phyloP scores from a whole-genome alignment of 2,797 vertebrate species.

The Tinamus major region DNA sequence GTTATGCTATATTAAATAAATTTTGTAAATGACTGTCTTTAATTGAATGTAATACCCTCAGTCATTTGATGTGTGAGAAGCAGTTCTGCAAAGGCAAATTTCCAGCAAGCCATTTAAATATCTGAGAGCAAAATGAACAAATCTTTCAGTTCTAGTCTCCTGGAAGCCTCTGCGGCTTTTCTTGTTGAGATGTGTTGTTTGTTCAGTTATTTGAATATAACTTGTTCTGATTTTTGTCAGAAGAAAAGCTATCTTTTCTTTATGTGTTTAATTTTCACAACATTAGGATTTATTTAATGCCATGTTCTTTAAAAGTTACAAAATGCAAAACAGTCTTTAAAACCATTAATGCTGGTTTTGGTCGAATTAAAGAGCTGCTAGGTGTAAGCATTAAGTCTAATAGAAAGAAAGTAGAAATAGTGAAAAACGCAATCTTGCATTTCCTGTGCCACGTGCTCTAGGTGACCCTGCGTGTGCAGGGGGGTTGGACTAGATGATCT shows the following conservation, averaged over 20 bases:
- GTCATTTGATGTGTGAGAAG: neutral
- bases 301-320: neutral
- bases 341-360: neutral
- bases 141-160: neutral
- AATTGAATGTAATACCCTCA: neutral
- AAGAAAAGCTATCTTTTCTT: neutral
- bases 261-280: neutral
- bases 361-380: neutral
- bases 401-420: neutral
- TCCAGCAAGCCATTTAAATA: neutral
- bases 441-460: no score
- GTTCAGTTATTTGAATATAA: neutral
- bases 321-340: neutral
- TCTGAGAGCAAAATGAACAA: neutral
- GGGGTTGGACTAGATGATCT: no score
- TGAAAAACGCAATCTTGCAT: neutral
- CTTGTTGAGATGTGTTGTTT: neutral
- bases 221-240: neutral
- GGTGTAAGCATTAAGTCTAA: neutral
- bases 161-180: neutral
- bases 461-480: no score
- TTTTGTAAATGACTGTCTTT: conserved; percentile 25
- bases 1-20: neutral
- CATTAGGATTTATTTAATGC: neutral
- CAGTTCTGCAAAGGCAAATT: neutral